Conservation (phyloP, 2,797 vertebrate genomes). For the Hoplostethus atlanticus region DNA sequence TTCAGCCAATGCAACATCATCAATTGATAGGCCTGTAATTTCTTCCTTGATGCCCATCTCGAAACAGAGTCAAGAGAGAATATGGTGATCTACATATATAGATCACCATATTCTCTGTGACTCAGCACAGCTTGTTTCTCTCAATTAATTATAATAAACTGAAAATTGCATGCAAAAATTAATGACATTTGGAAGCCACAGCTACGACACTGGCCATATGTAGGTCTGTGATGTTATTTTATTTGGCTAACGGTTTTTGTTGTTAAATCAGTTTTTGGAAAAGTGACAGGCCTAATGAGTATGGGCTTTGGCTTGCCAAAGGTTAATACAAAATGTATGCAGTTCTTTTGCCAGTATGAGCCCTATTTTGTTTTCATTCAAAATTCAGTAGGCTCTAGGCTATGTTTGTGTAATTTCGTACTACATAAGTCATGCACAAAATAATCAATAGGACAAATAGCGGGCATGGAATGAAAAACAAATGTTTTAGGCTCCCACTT, state of each 20-base stretch:
- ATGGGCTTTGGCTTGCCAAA: conserved; percentile 44
- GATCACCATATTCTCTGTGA: no score
- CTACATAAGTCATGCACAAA: conserved; percentile 26
- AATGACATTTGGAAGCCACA: conserved; percentile 3
- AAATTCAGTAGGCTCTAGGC: conserved; percentile 43
- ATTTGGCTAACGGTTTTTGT: conserved; percentile 14
- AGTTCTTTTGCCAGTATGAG: conserved; percentile 33
- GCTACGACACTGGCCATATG: neutral
- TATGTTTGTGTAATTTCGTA: conserved; percentile 43
- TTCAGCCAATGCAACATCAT: neutral
- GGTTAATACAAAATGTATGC: conserved; percentile 55
- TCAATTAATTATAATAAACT: conserved; percentile 21
- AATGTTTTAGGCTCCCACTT: neutral
- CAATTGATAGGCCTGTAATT: neutral
- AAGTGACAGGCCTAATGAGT: conserved; percentile 46
- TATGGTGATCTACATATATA: no score
- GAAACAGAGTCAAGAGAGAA: no score
- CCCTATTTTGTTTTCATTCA: conserved; percentile 58
- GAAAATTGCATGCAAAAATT: conserved; percentile 1
- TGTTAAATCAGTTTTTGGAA: conserved; percentile 37
- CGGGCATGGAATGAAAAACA: neutral
- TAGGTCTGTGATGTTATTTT: conserved; percentile 14
- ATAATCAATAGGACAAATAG: conserved; percentile 25
- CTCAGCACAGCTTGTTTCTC: conserved; percentile 1
- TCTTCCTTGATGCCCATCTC: neutral